phyloP scores from a whole-genome alignment of 2,113 vertebrate species.

The Numida meleagris region DNA sequence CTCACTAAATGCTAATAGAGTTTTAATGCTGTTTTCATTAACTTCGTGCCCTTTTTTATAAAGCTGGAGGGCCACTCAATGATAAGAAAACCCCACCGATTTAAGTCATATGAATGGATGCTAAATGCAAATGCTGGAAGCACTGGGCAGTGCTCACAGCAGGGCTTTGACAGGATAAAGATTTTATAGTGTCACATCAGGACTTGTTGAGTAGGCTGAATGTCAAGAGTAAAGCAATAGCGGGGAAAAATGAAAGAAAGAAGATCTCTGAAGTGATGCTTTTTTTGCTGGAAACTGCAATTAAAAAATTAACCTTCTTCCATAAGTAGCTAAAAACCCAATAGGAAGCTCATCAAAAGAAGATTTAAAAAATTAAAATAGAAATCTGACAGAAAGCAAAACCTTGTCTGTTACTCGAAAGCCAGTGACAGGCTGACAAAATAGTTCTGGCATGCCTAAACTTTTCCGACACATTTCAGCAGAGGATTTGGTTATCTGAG shows the following conservation, averaged over 20 bases:
- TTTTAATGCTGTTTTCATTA: slow-evolving; percentile 73
- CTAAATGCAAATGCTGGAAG: slow-evolving; percentile 60
- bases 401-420: neutral
- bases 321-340: neutral
- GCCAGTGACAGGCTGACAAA: neutral
- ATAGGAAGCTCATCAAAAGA: slow-evolving; percentile 10
- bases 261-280: neutral
- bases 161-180: slow-evolving; percentile 67
- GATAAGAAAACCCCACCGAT: slow-evolving; percentile 56
- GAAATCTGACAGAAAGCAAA: slow-evolving; percentile 21
- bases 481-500: neutral
- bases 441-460: neutral
- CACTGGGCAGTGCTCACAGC: slow-evolving; percentile 56
- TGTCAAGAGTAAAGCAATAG: slow-evolving; percentile 52
- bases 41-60: slow-evolving; percentile 64
- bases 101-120: slow-evolving; percentile 16
- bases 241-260: slow-evolving; percentile 15
- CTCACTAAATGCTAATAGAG: slow-evolving; percentile 51
- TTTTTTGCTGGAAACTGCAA: neutral
- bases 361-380: neutral
- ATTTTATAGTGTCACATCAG: slow-evolving; percentile 57
- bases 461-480: neutral
- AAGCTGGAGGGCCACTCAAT: slow-evolving; percentile 56
- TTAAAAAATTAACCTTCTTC: slow-evolving; percentile 17
- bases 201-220: slow-evolving; percentile 56